Evolutionary conservation across 2,888 invertebrate genomes (phyloP).

Genomic region (Drosophila lacicola): DNA sequence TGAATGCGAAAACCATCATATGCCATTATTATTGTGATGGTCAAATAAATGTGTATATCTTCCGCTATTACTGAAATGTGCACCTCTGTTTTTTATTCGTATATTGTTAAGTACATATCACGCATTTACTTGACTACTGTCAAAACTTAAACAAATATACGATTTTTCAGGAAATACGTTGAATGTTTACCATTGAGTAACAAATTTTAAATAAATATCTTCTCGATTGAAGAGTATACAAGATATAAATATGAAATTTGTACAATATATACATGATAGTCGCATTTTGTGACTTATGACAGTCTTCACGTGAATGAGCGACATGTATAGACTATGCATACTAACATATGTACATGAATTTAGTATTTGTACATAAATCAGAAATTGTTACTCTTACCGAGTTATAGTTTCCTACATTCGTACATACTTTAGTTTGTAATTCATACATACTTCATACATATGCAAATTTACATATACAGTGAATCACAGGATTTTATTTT

Average conservation of each 20-base stretch:
- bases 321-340: conserved; percentile 4
- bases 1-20: conserved; percentile 1
- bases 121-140: too few relatives aligned
- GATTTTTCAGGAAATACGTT: too few relatives aligned
- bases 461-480: conserved; percentile 63
- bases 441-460: conserved; percentile 38
- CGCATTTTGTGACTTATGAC: too few relatives aligned
- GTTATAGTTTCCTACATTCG: conserved; percentile 8
- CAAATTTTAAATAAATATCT: too few relatives aligned
- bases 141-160: too few relatives aligned
- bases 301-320: too few relatives aligned
- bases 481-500: conserved; percentile 81
- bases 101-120: conserved; percentile 1
- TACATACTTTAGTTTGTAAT: conserved; percentile 37
- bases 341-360: conserved; percentile 14
- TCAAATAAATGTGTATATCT: conserved; percentile 2
- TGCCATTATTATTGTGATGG: background rate
- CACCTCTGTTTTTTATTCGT: background rate
- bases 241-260: too few relatives aligned
- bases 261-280: too few relatives aligned
- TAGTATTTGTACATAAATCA: conserved; percentile 11
- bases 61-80: conserved; percentile 19
- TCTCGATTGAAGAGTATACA: too few relatives aligned
- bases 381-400: conserved; percentile 1
- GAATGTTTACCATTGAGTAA: too few relatives aligned